A percentile compares a stretch with the other conserved stretches of the same genome.
These are phyloP conservation scores for Drosophila formosana DNA, from an alignment of 2,888 invertebrate genomes.

Conservation along the genomic window DNA sequence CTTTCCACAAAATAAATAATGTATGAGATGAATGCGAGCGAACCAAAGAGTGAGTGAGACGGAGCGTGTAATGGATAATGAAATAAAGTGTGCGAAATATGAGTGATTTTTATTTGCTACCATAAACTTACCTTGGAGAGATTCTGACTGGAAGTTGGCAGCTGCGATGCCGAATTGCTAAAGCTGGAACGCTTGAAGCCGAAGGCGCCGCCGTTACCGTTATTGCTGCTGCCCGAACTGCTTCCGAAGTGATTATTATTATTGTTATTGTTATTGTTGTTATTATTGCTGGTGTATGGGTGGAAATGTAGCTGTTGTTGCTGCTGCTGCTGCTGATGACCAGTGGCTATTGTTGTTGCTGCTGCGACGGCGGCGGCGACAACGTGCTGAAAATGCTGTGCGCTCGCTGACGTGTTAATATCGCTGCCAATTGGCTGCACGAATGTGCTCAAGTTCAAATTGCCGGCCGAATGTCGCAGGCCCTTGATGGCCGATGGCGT, in stretches of 20 bases:
- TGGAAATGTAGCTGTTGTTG: conserved; percentile 47
- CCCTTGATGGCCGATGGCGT: conserved; percentile 30
- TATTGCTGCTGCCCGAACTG: conserved; percentile 49
- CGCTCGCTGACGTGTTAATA: conserved; percentile 33
- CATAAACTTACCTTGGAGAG: conserved; percentile 65
- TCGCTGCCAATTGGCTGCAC: conserved; percentile 48
- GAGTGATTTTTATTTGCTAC: neutral
- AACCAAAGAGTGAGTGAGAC: conserved; percentile 1
- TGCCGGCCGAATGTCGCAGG: conserved; percentile 38
- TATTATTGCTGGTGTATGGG: conserved; percentile 34
- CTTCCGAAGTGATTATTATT: conserved; percentile 33
- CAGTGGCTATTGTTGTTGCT: conserved; percentile 72
- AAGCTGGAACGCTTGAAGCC: conserved; percentile 68
- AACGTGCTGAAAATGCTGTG: conserved; percentile 72
- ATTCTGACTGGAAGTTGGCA: conserved; percentile 54
- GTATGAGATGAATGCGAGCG: neutral
- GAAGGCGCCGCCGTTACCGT: conserved; percentile 40
- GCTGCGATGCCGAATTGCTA: conserved; percentile 63
- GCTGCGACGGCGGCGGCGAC: conserved; percentile 73
- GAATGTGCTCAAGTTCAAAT: conserved; percentile 38
- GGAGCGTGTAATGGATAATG: neutral
- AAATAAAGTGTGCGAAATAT: conserved; percentile 5
- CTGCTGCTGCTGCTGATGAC: conserved; percentile 60
- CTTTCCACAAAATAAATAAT: conserved; percentile 1
- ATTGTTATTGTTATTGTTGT: conserved; percentile 40